phyloP scores from a whole-genome alignment of 1,140 invertebrate species.

The Diachasma alloeum region DNA sequence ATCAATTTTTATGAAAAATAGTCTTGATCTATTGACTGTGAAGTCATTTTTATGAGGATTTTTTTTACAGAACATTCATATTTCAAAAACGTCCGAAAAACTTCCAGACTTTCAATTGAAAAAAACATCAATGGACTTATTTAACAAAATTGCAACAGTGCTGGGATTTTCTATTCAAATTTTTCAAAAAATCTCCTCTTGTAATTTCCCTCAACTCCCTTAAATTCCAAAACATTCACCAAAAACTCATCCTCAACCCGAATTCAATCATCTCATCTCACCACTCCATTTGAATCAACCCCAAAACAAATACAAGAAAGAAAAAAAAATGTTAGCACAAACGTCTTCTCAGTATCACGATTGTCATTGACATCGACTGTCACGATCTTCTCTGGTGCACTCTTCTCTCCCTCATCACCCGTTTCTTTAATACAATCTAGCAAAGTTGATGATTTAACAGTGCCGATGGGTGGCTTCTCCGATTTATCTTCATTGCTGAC shows the following conservation, averaged over 20 bases:
- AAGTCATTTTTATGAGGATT: too few species aligned
- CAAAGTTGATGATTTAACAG: not conserved
- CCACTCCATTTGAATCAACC: not conserved
- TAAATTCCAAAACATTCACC: not conserved
- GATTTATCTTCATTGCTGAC: not conserved
- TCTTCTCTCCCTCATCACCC: not conserved
- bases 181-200: too few species aligned
- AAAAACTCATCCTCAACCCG: not conserved
- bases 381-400: not conserved
- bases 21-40: too few species aligned
- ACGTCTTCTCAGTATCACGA: conserved; percentile 23
- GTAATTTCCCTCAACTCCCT: not conserved
- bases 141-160: too few species aligned
- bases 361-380: not conserved
- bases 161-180: too few species aligned
- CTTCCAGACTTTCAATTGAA: too few species aligned
- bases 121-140: too few species aligned
- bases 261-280: not conserved
- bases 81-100: too few species aligned
- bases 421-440: not conserved
- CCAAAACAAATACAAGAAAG: conserved; percentile 6
- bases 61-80: too few species aligned
- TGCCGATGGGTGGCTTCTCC: not conserved
- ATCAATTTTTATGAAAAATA: too few species aligned
- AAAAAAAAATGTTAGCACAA: conserved; percentile 19